phyloP scores from a whole-genome alignment of 1,140 invertebrate species.

The Trichonephila clavipes region DNA sequence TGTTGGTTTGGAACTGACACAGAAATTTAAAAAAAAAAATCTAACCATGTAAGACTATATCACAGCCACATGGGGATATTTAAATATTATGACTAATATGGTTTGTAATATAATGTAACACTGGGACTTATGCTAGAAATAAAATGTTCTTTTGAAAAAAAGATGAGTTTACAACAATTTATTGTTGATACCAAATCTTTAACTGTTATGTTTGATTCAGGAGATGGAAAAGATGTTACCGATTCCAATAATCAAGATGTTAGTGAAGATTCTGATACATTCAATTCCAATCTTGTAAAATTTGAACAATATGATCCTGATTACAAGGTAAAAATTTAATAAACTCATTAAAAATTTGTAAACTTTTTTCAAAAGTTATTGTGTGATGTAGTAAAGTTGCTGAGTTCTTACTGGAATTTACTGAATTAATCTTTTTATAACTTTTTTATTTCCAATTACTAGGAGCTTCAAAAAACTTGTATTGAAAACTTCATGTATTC shows the following conservation, averaged over 20 bases:
- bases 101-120: no score
- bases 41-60: no score
- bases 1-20: no score
- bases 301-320: background rate
- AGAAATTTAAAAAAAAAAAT: no score
- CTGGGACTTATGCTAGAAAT: no score
- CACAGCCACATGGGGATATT: no score
- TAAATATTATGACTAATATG: no score
- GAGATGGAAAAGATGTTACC: background rate
- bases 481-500: slow-evolving; percentile 39
- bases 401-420: no score
- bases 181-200: background rate
- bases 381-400: background rate
- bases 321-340: background rate
- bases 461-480: slow-evolving; percentile 46
- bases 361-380: background rate
- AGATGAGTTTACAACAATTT: background rate
- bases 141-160: no score
- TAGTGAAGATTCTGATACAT: background rate
- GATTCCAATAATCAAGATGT: background rate
- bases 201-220: background rate
- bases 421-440: background rate
- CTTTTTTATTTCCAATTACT: no score
- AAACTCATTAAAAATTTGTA: background rate
- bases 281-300: slow-evolving; percentile 11